Evolutionary conservation across 2,113 vertebrate genomes (phyloP), one percentile per base, ranked within the genome.

Genomic region (Heterochromis multidens): DNA sequence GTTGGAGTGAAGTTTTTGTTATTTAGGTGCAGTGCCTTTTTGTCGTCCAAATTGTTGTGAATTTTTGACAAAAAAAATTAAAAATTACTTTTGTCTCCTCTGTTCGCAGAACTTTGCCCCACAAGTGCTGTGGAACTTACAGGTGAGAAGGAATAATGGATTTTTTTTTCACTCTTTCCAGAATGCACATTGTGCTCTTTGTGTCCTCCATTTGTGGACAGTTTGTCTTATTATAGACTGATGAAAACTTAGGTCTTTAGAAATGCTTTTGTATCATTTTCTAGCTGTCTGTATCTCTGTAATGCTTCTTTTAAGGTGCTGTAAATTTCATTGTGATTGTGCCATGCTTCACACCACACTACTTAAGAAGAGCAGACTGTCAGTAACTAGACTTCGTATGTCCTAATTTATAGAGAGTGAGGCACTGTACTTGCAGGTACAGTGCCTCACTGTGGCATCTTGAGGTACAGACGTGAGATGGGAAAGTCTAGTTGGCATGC

Each of bases 151-250:
- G 13, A 25, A 25, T 67, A 43, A 67, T 67, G 3, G 11, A 2
- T 0, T 17, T 25, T 19, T 31, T 43, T 43, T 46, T 27, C 37
- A 0, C 40, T 72, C 40, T 52, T 19, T 31, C 43, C 10, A 74
- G 43, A 72, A 21, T 74, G 3, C 52, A 56, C 52, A 56, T n/a
- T 54, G 17, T 21, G 8, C 17, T 29, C 17, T 2, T 52, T 21
- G 43, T 72, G 25, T 5, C 7, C 25, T 31, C 67, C 11, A 52
- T 72, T 21, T 31, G 43, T 52, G 17, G 46, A 72, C 67, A 72
- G 43, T 72, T 72, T 31, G 25, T 72, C 43, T 21, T 29, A 72
- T 46, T 49, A 16, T 72, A 10, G 9, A 21, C 25, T 72, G 65
- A 49, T 29, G 16, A 27, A 49, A 3, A 70, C 46, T 17, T 17